Evolutionary conservation across 2,797 vertebrate genomes (phyloP).

Genomic region (Rhodeus uyekii): DNA sequence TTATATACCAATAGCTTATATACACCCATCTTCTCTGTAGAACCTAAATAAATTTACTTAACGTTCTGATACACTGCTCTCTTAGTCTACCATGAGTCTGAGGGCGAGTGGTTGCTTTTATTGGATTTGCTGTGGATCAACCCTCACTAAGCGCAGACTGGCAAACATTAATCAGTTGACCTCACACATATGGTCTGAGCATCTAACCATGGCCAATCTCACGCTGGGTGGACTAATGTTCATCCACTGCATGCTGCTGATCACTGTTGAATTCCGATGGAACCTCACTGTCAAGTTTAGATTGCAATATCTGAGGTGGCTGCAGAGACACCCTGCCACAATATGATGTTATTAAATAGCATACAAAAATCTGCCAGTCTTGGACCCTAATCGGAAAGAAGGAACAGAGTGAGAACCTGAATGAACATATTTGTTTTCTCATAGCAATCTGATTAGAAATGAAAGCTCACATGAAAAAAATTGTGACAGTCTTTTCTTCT

Average conservation of each 20-base stretch:
- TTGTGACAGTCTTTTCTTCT: no score
- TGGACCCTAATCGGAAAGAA: not conserved
- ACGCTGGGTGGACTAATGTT: constrained; percentile 43
- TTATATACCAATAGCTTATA: not conserved
- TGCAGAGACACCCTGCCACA: no score
- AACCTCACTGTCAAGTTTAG: not conserved
- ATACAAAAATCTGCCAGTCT: not conserved
- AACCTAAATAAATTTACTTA: not conserved
- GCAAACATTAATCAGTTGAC: constrained; percentile 50
- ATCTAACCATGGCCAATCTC: constrained; percentile 36
- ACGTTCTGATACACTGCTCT: not conserved
- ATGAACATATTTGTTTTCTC: not conserved
- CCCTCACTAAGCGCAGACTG: constrained; percentile 38
- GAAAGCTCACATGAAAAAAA: not conserved
- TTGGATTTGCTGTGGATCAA: constrained; percentile 62
- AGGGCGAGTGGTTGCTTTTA: constrained; percentile 34
- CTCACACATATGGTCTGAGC: constrained; percentile 38
- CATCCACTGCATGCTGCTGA: constrained; percentile 18
- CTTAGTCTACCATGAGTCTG: not conserved
- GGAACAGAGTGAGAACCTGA: not conserved
- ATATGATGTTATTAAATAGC: not conserved
- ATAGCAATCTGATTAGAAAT: not conserved
- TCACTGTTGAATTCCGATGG: not conserved
- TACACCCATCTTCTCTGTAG: not conserved
- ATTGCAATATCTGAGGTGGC: not conserved